These are phyloP conservation scores for Listronotus oregonensis DNA, from an alignment of 1,140 invertebrate genomes.

Conservation along the genomic window DNA sequence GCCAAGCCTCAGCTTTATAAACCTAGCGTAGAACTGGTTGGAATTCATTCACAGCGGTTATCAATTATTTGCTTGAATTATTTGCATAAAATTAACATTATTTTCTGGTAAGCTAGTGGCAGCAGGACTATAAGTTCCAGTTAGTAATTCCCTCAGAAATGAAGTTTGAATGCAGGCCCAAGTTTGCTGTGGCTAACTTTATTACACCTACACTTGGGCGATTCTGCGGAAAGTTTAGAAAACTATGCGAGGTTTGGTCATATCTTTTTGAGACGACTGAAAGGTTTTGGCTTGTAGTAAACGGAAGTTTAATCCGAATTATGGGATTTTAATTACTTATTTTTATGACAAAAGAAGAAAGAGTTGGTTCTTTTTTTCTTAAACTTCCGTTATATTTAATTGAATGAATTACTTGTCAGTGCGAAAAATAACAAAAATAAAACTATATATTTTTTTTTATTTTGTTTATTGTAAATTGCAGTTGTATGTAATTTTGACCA, in stretches of 20 bases:
- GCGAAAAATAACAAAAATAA: too few relatives aligned
- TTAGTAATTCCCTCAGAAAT: constrained; percentile 15
- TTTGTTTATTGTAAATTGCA: too few relatives aligned
- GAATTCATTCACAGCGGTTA: constrained; percentile 21
- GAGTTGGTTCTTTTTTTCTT: too few relatives aligned
- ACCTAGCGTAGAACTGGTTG: constrained; percentile 9
- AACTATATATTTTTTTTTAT: too few relatives aligned
- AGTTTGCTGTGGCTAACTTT: constrained; percentile 22
- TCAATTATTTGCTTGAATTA: constrained; percentile 34
- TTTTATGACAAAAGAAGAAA: too few relatives aligned
- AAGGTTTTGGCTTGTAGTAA: too few relatives aligned
- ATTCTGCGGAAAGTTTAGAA: constrained; percentile 7
- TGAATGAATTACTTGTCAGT: too few relatives aligned
- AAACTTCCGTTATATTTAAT: too few relatives aligned
- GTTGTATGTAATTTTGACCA: too few relatives aligned
- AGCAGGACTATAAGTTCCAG: constrained; percentile 18
- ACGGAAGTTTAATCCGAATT: too few relatives aligned
- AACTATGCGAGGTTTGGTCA: neutral
- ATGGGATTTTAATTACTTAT: too few relatives aligned
- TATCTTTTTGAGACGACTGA: too few relatives aligned
- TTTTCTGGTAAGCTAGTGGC: constrained; percentile 26
- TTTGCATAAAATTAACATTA: constrained; percentile 36
- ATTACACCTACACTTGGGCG: constrained; percentile 19
- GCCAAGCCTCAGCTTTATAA: constrained; percentile 8
- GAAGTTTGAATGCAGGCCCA: constrained; percentile 18